Conservation (phyloP, 1,140 invertebrate genomes). For the Sweltsa coloradensis region DNA sequence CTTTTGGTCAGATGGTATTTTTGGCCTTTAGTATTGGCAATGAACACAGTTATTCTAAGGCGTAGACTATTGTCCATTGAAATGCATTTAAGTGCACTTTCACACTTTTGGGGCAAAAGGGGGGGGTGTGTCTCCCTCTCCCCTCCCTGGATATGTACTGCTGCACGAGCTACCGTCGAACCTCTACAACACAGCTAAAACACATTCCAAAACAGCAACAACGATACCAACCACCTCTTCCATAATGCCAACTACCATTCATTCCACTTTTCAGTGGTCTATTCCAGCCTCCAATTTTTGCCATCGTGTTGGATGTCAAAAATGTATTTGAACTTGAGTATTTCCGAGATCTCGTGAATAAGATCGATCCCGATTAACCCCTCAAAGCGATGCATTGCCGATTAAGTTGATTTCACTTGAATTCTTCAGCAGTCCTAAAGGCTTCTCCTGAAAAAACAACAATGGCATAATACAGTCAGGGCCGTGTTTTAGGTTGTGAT, state of each 20-base stretch:
- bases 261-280: conserved; percentile 58
- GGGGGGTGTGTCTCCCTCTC: too few relatives aligned
- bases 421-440: conserved; percentile 77
- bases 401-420: conserved; percentile 49
- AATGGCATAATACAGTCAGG: not conserved
- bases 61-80: too few relatives aligned
- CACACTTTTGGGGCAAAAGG: conserved; percentile 19
- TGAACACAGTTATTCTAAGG: too few relatives aligned
- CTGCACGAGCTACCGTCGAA: too few relatives aligned
- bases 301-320: conserved; percentile 63
- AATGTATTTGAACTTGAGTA: conserved; percentile 79
- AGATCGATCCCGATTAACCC: conserved; percentile 75
- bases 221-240: conserved; percentile 42
- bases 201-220: not conserved
- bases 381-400: conserved; percentile 70
- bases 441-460: conserved; percentile 46
- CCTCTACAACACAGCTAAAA: conserved; percentile 6
- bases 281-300: conserved; percentile 54
- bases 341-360: conserved; percentile 56
- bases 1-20: too few relatives aligned
- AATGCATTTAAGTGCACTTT: not conserved
- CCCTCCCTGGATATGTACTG: too few relatives aligned
- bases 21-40: too few relatives aligned
- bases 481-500: not conserved
- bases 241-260: conserved; percentile 80